Base-by-base conservation (phyloP, 2,888 invertebrate species). In the Parnassius glacialis region DNA sequence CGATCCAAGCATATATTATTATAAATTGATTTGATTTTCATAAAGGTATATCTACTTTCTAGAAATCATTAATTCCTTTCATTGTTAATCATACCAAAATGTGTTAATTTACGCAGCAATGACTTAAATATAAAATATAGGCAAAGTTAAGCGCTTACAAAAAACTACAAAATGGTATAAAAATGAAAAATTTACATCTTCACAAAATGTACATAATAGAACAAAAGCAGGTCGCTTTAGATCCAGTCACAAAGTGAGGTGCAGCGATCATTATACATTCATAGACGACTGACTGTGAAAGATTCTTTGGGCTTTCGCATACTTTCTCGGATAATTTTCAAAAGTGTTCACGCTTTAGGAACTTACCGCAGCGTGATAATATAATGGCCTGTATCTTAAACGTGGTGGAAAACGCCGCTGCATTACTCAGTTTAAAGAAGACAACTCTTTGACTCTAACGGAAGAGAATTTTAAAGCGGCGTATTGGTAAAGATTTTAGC, bases 181-280 rank as follows among this genome's bases (percentile, higher is more conserved):
- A 50, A 57, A 50, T 34, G 25, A 41, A 48, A 64, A 56, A 56
- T 58, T 64, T 67, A 68, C 65, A 65, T 57, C 57, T 61, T 64
- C 62, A 62, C 64, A 59, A 64, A 64, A 65, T 55, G 59, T 56
- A 66, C 62, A 68, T 67, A 61, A 65, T 59, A 67, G 67, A 72
- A 72, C 70, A 74, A 70, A 72, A 67, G 70, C 43, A 42, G 52
- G 52, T n/a, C 66, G 61, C 67, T 65, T 66, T 65, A 65, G 59
- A 59, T 64, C 67, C 70, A 67, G 65, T 65, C 69, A 68, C 68
- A 70, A 72, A 71, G 68, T 64, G 69, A 72, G 71, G 67, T 70
- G 73, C 77, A 71, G 68, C 71, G 76, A 86, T 88, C 90, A 87
- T 90, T 90, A 90, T 88, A 89, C 79, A 84, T 87, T 90, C 83